A percentile compares a stretch with the other conserved stretches of the same genome.
phyloP scores from a whole-genome alignment of 1,140 invertebrate genomes.

The Drosophila nigrodunni region DNA sequence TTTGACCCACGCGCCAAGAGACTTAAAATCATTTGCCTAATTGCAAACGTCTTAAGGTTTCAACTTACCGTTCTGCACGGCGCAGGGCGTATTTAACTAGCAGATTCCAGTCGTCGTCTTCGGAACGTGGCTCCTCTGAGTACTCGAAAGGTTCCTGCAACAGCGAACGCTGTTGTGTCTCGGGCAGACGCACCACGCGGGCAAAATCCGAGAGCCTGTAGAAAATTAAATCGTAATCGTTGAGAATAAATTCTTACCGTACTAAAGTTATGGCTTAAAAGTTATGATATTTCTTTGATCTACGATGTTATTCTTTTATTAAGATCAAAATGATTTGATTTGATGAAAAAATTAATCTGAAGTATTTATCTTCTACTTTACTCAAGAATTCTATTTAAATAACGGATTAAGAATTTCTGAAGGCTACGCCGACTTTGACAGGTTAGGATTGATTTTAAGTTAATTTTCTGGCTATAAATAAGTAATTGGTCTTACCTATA shows the following conservation, averaged over 20 bases:
- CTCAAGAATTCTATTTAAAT: too few relatives aligned
- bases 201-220: slow-evolving; percentile 89
- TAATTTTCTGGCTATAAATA: too few relatives aligned
- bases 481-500: slow-evolving; percentile 85
- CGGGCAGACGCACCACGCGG: slow-evolving; percentile 88
- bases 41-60: slow-evolving; percentile 33
- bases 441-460: too few relatives aligned
- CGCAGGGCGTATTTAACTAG: slow-evolving; percentile 90
- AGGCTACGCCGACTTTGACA: too few relatives aligned
- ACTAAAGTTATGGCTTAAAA: too few relatives aligned
- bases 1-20: slow-evolving; percentile 30
- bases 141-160: slow-evolving; percentile 89
- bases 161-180: slow-evolving; percentile 87
- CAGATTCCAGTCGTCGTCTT: slow-evolving; percentile 92
- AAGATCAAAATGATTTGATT: too few relatives aligned
- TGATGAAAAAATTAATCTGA: too few relatives aligned
- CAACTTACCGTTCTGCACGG: slow-evolving; percentile 88
- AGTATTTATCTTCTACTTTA: too few relatives aligned
- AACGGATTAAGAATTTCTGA: too few relatives aligned
- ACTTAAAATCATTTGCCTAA: slow-evolving; percentile 61
- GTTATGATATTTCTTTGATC: too few relatives aligned
- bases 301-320: too few relatives aligned
- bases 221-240: slow-evolving; percentile 3
- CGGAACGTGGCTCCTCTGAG: slow-evolving; percentile 87
- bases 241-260: too few relatives aligned